phyloP scores from a whole-genome alignment of 2,888 invertebrate species.

The Ferdinandea cuprea region DNA sequence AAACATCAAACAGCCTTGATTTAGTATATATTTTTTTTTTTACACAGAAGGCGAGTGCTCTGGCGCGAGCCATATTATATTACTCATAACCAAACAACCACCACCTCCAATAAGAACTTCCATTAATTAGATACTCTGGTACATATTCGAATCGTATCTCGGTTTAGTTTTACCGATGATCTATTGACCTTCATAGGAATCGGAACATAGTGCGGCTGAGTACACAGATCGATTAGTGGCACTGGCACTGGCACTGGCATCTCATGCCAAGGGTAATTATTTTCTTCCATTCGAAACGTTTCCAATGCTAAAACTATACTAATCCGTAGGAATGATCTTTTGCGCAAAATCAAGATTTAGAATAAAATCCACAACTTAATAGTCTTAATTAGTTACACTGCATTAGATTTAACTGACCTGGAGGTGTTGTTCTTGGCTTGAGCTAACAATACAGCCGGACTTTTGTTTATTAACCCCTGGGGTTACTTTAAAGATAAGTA shows the following conservation, averaged over 20 bases:
- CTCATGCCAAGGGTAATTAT: conserved; percentile 37
- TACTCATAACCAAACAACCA: conserved; percentile 18
- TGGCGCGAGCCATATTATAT: conserved; percentile 54
- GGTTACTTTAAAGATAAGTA: conserved; percentile 9
- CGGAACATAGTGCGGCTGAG: conserved; percentile 9
- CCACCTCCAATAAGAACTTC: conserved; percentile 14
- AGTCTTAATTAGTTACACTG: conserved; percentile 60
- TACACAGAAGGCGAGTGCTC: conserved; percentile 13
- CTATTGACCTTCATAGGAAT: conserved; percentile 47
- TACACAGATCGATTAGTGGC: conserved; percentile 27
- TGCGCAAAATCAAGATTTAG: conserved; percentile 34
- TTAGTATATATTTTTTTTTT: no score
- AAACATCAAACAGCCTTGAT: conserved; percentile 55
- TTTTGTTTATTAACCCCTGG: conserved; percentile 64
- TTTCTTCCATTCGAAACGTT: conserved; percentile 7
- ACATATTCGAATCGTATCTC: conserved; percentile 42
- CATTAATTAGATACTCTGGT: conserved; percentile 46
- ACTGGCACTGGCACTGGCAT: not conserved
- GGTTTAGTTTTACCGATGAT: conserved; percentile 40
- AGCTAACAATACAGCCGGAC: conserved; percentile 22
- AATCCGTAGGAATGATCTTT: conserved; percentile 20
- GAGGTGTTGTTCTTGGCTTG: conserved; percentile 25
- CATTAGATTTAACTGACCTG: conserved; percentile 36
- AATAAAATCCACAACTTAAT: conserved; percentile 57
- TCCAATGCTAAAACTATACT: conserved; percentile 47